These are phyloP conservation scores for Glomeris maerens DNA, from an alignment of 1,140 invertebrate species.

Conservation along the genomic window DNA sequence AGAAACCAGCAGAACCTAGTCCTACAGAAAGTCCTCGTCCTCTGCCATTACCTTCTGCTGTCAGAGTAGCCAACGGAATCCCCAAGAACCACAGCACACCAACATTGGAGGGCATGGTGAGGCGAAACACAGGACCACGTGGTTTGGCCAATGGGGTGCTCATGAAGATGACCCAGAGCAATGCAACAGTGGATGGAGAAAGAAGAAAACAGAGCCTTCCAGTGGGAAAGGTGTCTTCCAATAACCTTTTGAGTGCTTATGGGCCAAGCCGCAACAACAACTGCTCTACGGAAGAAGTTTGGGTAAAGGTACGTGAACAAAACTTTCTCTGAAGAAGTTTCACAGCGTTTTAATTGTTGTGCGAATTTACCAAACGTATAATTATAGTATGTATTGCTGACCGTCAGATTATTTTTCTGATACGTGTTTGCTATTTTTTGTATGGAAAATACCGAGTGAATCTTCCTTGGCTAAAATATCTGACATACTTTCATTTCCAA, in stretches of 20 bases:
- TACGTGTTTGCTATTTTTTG: too few relatives aligned
- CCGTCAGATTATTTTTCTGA: too few relatives aligned
- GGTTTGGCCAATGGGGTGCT: not conserved
- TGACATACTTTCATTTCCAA: too few relatives aligned
- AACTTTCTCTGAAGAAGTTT: too few relatives aligned
- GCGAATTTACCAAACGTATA: too few relatives aligned
- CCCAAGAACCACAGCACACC: constrained; percentile 12
- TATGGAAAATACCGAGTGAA: too few relatives aligned
- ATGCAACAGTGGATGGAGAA: constrained; percentile 6
- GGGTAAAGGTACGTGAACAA: constrained; percentile 8
- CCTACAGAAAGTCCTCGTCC: too few relatives aligned
- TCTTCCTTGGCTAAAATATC: too few relatives aligned
- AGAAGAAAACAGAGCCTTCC: constrained; percentile 5
- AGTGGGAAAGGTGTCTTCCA: not conserved
- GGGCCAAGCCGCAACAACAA: constrained; percentile 4
- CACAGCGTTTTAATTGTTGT: too few relatives aligned
- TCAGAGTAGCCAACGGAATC: constrained; percentile 8
- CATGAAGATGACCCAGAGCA: constrained; percentile 8
- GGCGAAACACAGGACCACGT: constrained; percentile 3
- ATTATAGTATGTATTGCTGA: too few relatives aligned
- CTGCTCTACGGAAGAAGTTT: constrained; percentile 9
- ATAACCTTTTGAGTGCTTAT: not conserved
- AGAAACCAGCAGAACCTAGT: not conserved
- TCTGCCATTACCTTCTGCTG: not conserved
- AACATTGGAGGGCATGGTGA: constrained; percentile 9